Evolutionary conservation across 2,113 vertebrate genomes (phyloP).

Genomic region (Carassius gibelio): DNA sequence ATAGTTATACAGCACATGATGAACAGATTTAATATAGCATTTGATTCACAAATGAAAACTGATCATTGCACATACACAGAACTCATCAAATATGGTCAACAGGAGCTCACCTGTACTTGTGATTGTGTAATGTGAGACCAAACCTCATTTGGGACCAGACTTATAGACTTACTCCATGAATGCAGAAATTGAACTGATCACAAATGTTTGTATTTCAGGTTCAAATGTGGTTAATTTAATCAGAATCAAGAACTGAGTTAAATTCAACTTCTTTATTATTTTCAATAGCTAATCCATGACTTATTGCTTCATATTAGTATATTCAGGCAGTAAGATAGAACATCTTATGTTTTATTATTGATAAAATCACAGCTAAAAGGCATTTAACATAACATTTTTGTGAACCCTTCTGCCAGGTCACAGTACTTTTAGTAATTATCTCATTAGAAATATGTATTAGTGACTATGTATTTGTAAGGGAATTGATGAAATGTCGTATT

Average conservation of each 20-base stretch:
- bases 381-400: not conserved
- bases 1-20: not conserved
- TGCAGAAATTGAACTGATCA: not conserved
- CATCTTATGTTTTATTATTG: not conserved
- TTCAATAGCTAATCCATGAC: not conserved
- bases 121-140: no score
- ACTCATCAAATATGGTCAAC: not conserved
- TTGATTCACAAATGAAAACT: not conserved
- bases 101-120: not conserved
- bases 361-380: not conserved
- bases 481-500: not conserved
- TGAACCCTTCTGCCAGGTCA: not conserved
- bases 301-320: not conserved
- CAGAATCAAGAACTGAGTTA: not conserved
- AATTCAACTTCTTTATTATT: not conserved
- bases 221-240: not conserved
- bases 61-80: not conserved
- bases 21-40: not conserved
- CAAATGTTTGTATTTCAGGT: not conserved
- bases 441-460: not conserved
- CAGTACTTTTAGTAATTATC: not conserved
- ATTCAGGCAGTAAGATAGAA: not conserved
- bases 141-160: no score
- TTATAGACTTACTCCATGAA: no score
- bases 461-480: not conserved